These are phyloP conservation scores for Petrocephalus schoutedeni DNA, from an alignment of 2,797 vertebrate species.

Conservation along the genomic window DNA sequence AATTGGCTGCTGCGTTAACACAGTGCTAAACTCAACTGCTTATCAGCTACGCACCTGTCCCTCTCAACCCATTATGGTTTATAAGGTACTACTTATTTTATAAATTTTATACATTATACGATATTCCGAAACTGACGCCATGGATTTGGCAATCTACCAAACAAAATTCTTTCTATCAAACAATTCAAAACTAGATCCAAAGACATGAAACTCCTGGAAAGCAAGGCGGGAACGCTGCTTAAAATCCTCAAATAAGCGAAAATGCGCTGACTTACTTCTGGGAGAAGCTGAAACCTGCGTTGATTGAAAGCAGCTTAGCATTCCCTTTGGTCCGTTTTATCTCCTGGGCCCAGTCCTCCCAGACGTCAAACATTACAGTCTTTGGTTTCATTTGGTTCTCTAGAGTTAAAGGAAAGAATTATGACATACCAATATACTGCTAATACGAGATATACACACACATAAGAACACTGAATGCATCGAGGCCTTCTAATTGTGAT, in stretches of 20 bases:
- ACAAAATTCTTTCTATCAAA: neutral
- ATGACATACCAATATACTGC: neutral
- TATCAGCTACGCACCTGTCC: neutral
- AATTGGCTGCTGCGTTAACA: neutral
- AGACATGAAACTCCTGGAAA: neutral
- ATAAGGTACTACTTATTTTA: neutral
- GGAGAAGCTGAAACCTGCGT: constrained; percentile 65
- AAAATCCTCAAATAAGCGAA: neutral
- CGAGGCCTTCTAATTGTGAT: neutral
- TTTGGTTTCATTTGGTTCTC: constrained; percentile 35
- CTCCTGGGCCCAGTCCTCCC: constrained; percentile 72
- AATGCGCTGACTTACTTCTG: constrained; percentile 53
- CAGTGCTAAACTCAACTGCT: neutral
- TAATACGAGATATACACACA: neutral
- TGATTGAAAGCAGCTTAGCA: constrained; percentile 64
- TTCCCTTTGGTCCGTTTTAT: constrained; percentile 70
- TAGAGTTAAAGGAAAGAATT: constrained; percentile 3
- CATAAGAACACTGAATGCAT: no score
- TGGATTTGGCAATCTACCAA: neutral
- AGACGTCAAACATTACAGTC: constrained; percentile 72
- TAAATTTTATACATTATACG: neutral
- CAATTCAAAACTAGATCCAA: neutral
- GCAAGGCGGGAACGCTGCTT: neutral
- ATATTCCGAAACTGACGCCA: neutral
- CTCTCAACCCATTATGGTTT: neutral